Percentiles rank a stretch among this genome's conserved stretches.
phyloP scores from a whole-genome alignment of 2,888 invertebrate species.

The Drosophila aldrichi region DNA sequence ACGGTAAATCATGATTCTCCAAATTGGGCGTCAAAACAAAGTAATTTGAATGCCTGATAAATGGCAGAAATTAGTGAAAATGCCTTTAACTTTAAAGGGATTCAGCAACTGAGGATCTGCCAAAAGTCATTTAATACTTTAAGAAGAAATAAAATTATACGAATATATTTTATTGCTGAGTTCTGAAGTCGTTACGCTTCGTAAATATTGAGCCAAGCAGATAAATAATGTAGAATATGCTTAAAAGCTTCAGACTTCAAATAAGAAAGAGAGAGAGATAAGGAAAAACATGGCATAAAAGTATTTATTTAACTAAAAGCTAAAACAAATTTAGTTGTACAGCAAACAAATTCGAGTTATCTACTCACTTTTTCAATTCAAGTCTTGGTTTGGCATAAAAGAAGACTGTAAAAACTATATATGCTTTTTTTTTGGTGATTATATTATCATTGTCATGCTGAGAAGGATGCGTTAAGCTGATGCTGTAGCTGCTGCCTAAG shows the following conservation, averaged over 20 bases:
- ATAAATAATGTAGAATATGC: constrained; percentile 5
- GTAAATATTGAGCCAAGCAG: constrained; percentile 11
- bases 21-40: constrained; percentile 28
- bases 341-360: background rate
- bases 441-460: constrained; percentile 57
- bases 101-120: background rate
- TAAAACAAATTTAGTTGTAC: background rate
- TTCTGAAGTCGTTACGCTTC: background rate
- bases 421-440: constrained; percentile 36
- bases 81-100: background rate
- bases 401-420: constrained; percentile 3
- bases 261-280: background rate
- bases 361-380: background rate
- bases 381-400: background rate
- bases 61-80: background rate
- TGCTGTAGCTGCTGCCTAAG: constrained; percentile 35
- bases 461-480: constrained; percentile 50
- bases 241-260: constrained; percentile 4
- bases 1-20: constrained; percentile 46
- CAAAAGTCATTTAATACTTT: background rate
- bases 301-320: constrained; percentile 19
- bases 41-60: constrained; percentile 18
- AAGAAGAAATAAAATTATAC: background rate
- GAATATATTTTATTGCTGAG: background rate
- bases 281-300: background rate